Base-by-base conservation (phyloP, 2,797 vertebrate species). In the Alauda arvensis region DNA sequence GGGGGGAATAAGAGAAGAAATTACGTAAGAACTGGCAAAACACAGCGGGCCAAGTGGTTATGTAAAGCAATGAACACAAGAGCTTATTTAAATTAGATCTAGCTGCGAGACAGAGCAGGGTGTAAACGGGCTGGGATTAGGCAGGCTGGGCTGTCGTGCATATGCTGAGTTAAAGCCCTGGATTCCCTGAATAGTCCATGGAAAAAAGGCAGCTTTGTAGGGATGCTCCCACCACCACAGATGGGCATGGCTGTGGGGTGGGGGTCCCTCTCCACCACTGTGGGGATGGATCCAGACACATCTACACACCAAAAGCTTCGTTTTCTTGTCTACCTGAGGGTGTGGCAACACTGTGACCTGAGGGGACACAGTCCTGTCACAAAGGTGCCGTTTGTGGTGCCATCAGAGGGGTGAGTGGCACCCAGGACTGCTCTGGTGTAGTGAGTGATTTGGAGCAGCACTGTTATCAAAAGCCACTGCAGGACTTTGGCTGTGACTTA, bases 1-100 rank as follows among this genome's bases (percentile, higher is more conserved):
- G 31, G 62, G 60, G 60, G 11, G 0, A 7, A 9, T 18, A 81
- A 66, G 71, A 69, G 62, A 53, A 76, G 61, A 91, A 95, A 96
- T 94, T 94, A 95, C 57, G 77, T 94, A 95, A 95, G 94, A 94
- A 89, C 83, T 81, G 77, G 77, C 84, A 89, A 87, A 93, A 86
- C 72, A 71, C 76, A 79, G 83, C 81, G 71, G 84, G 82, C 85
- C 76, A 52, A 93, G 84, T 57, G 48, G 85, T 96, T 95, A 95
- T 61, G 65, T 94, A 95, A 95, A 92, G 94, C 91, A 91, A 90
- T 10, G 75, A 94, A 82, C 78, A 84, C 85, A 83, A 84, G 82
- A 91, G 84, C 71, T 91, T 92, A 83, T 94, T 94, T 92, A 92
- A 94, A 93, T 93, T 89, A 74, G 56, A 83, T 89, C 85, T 77